phyloP scores from a whole-genome alignment of 2,888 invertebrate genomes.

The Alloscopus bannaensis region DNA sequence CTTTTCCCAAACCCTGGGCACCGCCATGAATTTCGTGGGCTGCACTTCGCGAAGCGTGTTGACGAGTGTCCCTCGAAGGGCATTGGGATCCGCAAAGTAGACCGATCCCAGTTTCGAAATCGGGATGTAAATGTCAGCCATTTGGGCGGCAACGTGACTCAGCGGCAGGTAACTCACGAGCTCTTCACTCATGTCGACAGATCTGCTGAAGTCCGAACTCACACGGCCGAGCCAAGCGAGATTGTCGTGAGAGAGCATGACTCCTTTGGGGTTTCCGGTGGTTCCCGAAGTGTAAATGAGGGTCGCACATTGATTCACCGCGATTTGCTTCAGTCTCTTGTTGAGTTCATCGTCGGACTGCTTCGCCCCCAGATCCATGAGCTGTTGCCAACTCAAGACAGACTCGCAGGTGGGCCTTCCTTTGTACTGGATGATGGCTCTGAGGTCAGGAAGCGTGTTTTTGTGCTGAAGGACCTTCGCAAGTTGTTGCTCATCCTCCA shows the following conservation, averaged over 20 bases:
- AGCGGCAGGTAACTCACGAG: slow-evolving; percentile 89
- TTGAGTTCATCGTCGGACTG: slow-evolving; percentile 84
- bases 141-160: slow-evolving; percentile 94
- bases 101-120: slow-evolving; percentile 81
- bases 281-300: slow-evolving; percentile 93
- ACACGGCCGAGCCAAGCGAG: slow-evolving; percentile 83
- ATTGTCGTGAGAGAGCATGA: slow-evolving; percentile 85
- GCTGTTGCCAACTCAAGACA: slow-evolving; percentile 81
- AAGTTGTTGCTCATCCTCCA: slow-evolving; percentile 90
- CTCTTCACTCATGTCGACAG: slow-evolving; percentile 78
- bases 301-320: slow-evolving; percentile 89
- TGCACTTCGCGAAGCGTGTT: slow-evolving; percentile 85
- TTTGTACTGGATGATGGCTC: slow-evolving; percentile 85
- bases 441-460: slow-evolving; percentile 83
- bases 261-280: slow-evolving; percentile 88
- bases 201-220: slow-evolving; percentile 77
- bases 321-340: slow-evolving; percentile 81
- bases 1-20: slow-evolving; percentile 96
- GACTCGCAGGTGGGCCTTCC: slow-evolving; percentile 77
- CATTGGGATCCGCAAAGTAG: slow-evolving; percentile 94
- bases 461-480: slow-evolving; percentile 86
- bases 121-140: slow-evolving; percentile 75
- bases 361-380: slow-evolving; percentile 83
- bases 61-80: slow-evolving; percentile 86
- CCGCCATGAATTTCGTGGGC: slow-evolving; percentile 90